Base-by-base conservation (phyloP, 2,113 vertebrate genomes). In the Micromys minutus region DNA sequence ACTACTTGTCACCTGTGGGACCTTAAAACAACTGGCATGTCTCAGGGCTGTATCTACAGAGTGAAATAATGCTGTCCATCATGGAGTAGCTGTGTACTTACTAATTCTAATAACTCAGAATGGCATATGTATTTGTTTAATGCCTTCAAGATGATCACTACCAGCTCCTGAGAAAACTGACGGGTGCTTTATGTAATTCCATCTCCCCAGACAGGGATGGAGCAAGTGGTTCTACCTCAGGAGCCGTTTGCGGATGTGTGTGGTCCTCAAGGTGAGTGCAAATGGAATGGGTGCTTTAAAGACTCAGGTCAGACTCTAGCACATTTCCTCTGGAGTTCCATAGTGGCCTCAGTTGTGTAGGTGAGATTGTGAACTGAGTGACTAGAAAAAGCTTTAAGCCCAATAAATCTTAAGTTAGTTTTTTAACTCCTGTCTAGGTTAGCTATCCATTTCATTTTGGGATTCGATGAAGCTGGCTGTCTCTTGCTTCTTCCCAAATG, bases 181-280 rank as follows among this genome's bases (percentile, higher is more conserved):
- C 98, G 98, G 91, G 97, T 99, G 63, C 98, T 99, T 85, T 98
- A 98, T 45, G 98, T 99, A 86, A 98, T 99, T 97, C 99, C 98
- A 96, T 98, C 99, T 92, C 96, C 96, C 75, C 98, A 98, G 89
- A 92, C 98, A 94, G 98, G 96, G 96, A 97, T 98, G 96, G 91
- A 98, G 19, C 99, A 99, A 92, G 97, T 99, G 93, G 97, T 99
- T 94, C 97, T 99, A 96, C 99, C 99, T 97, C 98, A 98, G 80
- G 98, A 98, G 50, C 98, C 98, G 0, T 97, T 98, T 87, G 57
- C 98, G 86, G 98, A 98, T 97, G 93, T 98, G 63, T 93, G 96
- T 42, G 92, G 97, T 85, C 88, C 93, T 0, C 98, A 77, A 89
- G 98, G 99, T 99, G 88, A 98, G 98, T 97, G 96, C 80, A 87